Base-by-base conservation (phyloP, 2,797 vertebrate species). In the Anguilla obscura region DNA sequence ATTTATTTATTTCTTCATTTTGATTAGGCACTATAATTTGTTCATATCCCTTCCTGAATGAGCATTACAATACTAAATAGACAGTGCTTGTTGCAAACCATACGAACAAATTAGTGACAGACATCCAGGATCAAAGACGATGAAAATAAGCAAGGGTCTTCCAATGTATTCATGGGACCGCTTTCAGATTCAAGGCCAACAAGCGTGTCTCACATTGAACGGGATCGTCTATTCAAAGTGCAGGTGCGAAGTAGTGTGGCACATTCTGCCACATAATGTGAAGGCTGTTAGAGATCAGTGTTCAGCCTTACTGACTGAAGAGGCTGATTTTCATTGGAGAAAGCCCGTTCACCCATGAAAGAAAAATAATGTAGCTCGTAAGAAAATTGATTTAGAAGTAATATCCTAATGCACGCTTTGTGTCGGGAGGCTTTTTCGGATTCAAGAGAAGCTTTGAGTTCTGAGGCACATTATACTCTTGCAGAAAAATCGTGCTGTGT, bases 191-290 rank as follows among this genome's bases (percentile, higher is more conserved):
- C 96, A 95, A 93, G 97, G 96, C 97, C 98, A 98, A 98, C 98
- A 98, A 97, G 98, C 97, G 98, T 97, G 97, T 97, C 97, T 96
- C 95, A 94, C 96, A 94, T 95, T 97, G 97, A 98, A 97, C 97
- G 96, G 96, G 95, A 93, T 94, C 94, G 95, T 95, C 98, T 97
- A 98, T 99, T 99, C 98, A 98, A 95, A 93, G 94, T 96, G 98
- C 98, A 99, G 98, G 98, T 99, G 98, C 98, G 96, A 97, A 97
- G 96, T 97, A 96, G 95, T 97, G 97, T 95, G 94, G 96, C 95
- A 96, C 96, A 96, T 97, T 97, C 95, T 97, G 96, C 95, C 96
- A 96, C 97, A 97, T 97, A 97, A 97, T 97, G 96, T 96, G 96
- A 96, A 97, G 97, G 96, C 97, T 98, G 97, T 97, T 97, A 96